phyloP scores from a whole-genome alignment of 2,797 vertebrate genomes.

The Pogonophryne albipinna region DNA sequence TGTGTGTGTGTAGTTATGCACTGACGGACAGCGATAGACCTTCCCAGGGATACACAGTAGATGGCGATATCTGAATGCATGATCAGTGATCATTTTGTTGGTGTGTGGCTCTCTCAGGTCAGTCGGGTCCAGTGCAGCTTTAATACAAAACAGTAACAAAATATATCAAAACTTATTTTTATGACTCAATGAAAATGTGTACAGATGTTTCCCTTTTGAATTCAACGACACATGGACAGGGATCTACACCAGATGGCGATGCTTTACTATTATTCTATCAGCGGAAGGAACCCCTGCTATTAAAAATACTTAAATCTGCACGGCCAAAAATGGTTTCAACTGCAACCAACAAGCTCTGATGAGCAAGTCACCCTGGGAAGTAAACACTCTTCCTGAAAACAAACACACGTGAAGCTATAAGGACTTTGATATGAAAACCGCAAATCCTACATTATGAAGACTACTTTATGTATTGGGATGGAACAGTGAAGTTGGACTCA shows the following conservation, averaged over 20 bases:
- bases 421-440: neutral
- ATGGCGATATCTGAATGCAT: conserved; percentile 73
- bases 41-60: conserved; percentile 73
- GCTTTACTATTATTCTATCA: conserved; percentile 43
- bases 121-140: neutral
- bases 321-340: conserved; percentile 26
- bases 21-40: conserved; percentile 20
- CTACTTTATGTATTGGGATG: neutral
- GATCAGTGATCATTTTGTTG: conserved; percentile 25
- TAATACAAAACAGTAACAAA: neutral
- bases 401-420: neutral
- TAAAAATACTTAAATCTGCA: conserved; percentile 16
- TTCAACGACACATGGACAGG: conserved; percentile 10
- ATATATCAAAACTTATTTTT: conserved; percentile 4
- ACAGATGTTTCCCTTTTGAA: conserved; percentile 34
- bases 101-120: conserved; percentile 2
- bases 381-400: neutral
- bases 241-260: conserved; percentile 70
- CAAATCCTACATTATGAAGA: neutral
- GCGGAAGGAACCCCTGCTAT: conserved; percentile 30
- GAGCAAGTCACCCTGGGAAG: conserved; percentile 14
- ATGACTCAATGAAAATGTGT: neutral
- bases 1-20: conserved; percentile 4
- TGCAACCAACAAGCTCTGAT: conserved; percentile 16
- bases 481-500: neutral